Conservation (phyloP, 2,113 vertebrate species). For the Microcebus ravelobensis region DNA sequence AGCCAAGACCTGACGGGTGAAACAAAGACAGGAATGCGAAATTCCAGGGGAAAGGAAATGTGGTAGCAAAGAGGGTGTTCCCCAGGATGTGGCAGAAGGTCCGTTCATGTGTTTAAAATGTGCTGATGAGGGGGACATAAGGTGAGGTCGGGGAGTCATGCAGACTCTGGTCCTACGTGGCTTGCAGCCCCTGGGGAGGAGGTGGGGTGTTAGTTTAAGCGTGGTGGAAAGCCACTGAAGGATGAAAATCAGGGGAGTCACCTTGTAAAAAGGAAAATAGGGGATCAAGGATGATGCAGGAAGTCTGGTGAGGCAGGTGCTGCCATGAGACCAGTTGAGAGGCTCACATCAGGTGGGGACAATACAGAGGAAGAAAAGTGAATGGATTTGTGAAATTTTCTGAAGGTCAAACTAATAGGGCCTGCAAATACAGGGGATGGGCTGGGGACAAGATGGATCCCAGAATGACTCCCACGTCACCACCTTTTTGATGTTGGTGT, state of each 20-base stretch:
- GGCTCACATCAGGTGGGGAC: fast-evolving
- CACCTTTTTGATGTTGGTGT: not conserved
- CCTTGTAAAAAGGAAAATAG: not conserved
- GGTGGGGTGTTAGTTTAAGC: not conserved
- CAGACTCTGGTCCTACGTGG: too few species aligned
- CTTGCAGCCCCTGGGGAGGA: not conserved
- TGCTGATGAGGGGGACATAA: fast-evolving
- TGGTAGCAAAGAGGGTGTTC: not conserved
- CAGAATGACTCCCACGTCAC: fast-evolving
- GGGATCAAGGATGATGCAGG: fast-evolving
- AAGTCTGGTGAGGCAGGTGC: not conserved
- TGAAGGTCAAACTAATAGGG: not conserved
- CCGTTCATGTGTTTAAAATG: not conserved
- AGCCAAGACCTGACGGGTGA: not conserved
- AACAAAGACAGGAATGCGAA: not conserved
- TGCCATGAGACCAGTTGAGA: not conserved
- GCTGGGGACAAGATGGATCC: fast-evolving
- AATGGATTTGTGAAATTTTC: not conserved
- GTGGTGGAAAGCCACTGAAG: fast-evolving
- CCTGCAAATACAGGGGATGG: too few species aligned
- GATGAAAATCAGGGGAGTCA: not conserved
- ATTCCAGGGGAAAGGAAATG: not conserved
- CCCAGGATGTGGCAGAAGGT: not conserved
- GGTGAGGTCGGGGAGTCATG: fast-evolving
- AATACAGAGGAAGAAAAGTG: not conserved